Evolutionary conservation across 2,888 invertebrate genomes (phyloP).

Genomic region (Thereva nobilitata): DNA sequence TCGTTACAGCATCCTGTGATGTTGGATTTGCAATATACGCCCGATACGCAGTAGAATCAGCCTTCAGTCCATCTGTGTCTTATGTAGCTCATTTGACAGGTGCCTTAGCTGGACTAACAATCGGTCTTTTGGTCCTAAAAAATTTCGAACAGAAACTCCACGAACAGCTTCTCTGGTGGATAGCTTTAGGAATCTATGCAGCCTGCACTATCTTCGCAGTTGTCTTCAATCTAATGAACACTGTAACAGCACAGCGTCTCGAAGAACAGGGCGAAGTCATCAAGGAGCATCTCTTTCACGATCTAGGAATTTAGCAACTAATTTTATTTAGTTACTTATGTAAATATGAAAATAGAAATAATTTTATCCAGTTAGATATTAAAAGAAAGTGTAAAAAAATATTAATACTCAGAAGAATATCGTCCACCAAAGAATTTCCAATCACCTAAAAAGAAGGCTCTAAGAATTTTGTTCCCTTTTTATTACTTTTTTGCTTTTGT

Average conservation of each 20-base stretch:
- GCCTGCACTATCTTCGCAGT: slow-evolving; percentile 92
- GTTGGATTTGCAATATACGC: slow-evolving; percentile 96
- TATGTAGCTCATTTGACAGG: slow-evolving; percentile 97
- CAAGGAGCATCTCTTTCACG: slow-evolving; percentile 42
- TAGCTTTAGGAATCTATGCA: slow-evolving; percentile 89
- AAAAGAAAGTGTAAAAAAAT: background rate
- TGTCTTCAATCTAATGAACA: slow-evolving; percentile 86
- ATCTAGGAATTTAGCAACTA: slow-evolving; percentile 41
- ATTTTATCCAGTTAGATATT: background rate
- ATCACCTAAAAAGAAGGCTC: background rate
- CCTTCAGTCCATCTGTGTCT: slow-evolving; percentile 74
- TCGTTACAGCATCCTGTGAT: slow-evolving; percentile 76
- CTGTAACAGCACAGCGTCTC: slow-evolving; percentile 34
- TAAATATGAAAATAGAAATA: slow-evolving; percentile 28
- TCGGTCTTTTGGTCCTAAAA: slow-evolving; percentile 90
- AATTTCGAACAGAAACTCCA: slow-evolving; percentile 95
- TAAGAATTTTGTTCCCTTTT: too few relatives aligned
- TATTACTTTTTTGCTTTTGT: too few relatives aligned
- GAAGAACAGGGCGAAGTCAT: slow-evolving; percentile 42
- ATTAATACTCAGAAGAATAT: background rate
- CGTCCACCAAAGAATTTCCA: slow-evolving; percentile 16
- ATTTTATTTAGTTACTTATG: slow-evolving; percentile 15
- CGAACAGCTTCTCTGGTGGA: slow-evolving; percentile 95
- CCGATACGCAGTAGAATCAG: slow-evolving; percentile 73
- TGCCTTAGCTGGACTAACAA: slow-evolving; percentile 90